These are phyloP conservation scores for Hyla sarda DNA, from an alignment of 2,113 vertebrate genomes.

Conservation along the genomic window DNA sequence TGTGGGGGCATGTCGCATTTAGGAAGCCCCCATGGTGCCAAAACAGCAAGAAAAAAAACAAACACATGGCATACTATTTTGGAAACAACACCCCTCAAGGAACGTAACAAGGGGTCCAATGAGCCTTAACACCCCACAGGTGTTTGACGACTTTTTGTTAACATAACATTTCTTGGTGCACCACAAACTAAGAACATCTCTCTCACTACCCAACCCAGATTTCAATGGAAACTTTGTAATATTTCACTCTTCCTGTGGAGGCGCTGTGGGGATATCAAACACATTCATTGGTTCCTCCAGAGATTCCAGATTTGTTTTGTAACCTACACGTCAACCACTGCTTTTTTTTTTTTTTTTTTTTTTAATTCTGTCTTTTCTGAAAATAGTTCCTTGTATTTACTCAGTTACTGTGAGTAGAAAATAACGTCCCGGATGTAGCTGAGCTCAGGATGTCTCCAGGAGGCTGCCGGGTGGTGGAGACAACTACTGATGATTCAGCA, in stretches of 20 bases:
- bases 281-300: neutral
- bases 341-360: neutral
- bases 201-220: no score
- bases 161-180: no score
- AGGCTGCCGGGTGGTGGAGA: neutral
- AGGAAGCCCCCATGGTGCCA: no score
- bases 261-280: neutral
- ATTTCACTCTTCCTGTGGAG: neutral
- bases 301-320: neutral
- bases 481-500: slow-evolving; percentile 43
- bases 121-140: no score
- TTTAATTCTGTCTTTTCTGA: neutral
- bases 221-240: no score
- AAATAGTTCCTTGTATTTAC: neutral
- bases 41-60: no score
- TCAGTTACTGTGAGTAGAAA: neutral
- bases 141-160: no score
- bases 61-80: no score
- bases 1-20: no score
- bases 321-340: neutral
- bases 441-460: neutral
- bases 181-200: no score
- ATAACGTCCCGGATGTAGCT: slow-evolving; percentile 1
- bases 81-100: no score
- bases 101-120: no score